Evolutionary conservation across 1,140 invertebrate species (phyloP), one percentile per base, ranked within the genome.

Genomic region (Pseudomyrmex concolor): DNA sequence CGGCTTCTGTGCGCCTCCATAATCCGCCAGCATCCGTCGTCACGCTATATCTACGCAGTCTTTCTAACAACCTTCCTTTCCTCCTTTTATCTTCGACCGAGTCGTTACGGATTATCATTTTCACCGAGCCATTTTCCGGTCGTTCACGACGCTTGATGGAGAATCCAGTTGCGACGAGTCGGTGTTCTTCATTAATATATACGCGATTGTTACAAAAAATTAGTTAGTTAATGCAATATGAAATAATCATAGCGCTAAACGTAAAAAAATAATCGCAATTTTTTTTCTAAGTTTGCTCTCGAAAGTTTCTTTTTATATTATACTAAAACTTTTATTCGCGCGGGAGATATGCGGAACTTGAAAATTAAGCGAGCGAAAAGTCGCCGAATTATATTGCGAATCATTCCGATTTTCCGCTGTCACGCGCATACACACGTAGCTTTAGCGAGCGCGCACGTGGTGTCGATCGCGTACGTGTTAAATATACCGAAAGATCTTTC

Each of bases 21-120:
- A 83, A 57, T 83, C 80, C 78, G 54, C 19, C 78, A 62, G 57
- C 78, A 51, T 74, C 70, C 43, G 64, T 80, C 67, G 54, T 60
- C 67, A 43, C 50, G 15, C 68, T 63, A 72, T 73, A 62, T 62
- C 70, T 82, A 51, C 15, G 51, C 19, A 15, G 45, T 17, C 48
- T 19, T 60, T 48, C 22, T 73, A 62, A 72, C 73, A 22, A 63
- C 25, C 59, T 48, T 73, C 25, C 34, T 74, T 51, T 82, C 59
- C 25, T 82, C 25, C 70, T 73, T 82, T 82, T 82, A 62, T 82
- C 57, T 74, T 74, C 48, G n/a, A 50, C 48, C 59, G 25, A 60
- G 67, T 80, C 73, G 73, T 77, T 77, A 77, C 73, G 77, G 55
- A 80, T 59, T 80, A 71, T 80, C 77, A 54, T 71, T 68, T 54